Percentiles rank a stretch among this genome's conserved stretches.
Conservation (phyloP, 1,140 invertebrate genomes). For the Drosophila bocqueti region DNA sequence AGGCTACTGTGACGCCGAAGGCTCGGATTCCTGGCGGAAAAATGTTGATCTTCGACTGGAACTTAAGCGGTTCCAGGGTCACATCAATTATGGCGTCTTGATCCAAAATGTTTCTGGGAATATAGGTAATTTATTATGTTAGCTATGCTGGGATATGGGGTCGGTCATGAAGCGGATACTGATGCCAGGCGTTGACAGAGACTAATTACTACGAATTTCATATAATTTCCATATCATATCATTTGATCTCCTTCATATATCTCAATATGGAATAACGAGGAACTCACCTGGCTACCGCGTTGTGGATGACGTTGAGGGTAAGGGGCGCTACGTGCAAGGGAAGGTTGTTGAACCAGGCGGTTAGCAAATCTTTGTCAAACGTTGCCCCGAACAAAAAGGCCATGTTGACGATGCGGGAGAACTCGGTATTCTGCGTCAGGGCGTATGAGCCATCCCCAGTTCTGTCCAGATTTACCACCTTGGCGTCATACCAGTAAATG, state of each 20-base stretch:
- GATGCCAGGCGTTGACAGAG: background rate
- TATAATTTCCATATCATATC: background rate
- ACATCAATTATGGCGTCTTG: constrained; percentile 63
- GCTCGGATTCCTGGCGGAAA: constrained; percentile 20
- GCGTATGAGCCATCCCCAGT: background rate
- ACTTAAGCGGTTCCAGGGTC: constrained; percentile 36
- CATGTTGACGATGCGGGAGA: constrained; percentile 38
- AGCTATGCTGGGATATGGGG: background rate
- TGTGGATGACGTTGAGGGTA: constrained; percentile 59
- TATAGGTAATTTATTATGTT: background rate
- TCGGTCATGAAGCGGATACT: background rate
- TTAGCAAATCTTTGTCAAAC: constrained; percentile 17
- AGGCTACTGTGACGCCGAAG: constrained; percentile 42
- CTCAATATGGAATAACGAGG: background rate
- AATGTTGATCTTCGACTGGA: constrained; percentile 25
- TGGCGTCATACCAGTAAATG: constrained; percentile 61
- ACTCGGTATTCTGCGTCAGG: constrained; percentile 19
- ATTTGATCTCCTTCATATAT: background rate
- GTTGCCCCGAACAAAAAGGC: constrained; percentile 51
- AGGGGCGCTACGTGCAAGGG: constrained; percentile 57
- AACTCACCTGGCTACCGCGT: constrained; percentile 64
- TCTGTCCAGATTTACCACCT: constrained; percentile 7
- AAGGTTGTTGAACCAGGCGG: constrained; percentile 68
- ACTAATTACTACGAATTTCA: background rate
- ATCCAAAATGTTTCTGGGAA: constrained; percentile 32